Conservation (phyloP, 2,888 invertebrate species). For the Xestia ashworthii region DNA sequence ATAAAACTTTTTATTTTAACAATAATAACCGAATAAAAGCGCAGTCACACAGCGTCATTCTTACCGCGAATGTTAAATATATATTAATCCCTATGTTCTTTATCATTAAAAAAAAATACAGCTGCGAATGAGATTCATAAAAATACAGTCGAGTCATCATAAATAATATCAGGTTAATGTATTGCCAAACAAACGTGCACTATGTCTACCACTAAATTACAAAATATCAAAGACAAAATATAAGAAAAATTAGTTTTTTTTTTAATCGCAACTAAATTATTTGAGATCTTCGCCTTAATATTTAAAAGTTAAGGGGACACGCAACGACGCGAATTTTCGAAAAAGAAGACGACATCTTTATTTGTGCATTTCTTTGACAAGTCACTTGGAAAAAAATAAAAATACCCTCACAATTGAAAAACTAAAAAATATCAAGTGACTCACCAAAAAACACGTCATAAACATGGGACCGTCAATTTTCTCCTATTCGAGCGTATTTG, state of each 20-base stretch:
- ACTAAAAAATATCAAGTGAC: slow-evolving; percentile 32
- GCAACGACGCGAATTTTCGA: slow-evolving; percentile 59
- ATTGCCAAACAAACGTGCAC: slow-evolving; percentile 87
- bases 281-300: slow-evolving; percentile 88
- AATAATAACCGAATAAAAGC: slow-evolving; percentile 36
- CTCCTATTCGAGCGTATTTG: slow-evolving; percentile 56
- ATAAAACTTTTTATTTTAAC: slow-evolving; percentile 34
- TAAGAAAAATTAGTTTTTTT: slow-evolving; percentile 67
- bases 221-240: slow-evolving; percentile 79
- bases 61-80: slow-evolving; percentile 58
- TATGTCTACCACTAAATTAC: slow-evolving; percentile 79
- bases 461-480: slow-evolving; percentile 54
- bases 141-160: slow-evolving; percentile 73
- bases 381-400: slow-evolving; percentile 48
- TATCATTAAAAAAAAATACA: slow-evolving; percentile 73
- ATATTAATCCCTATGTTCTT: slow-evolving; percentile 66
- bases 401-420: slow-evolving; percentile 49
- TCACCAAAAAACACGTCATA: slow-evolving; percentile 45
- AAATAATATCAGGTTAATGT: slow-evolving; percentile 72
- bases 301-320: slow-evolving; percentile 70
- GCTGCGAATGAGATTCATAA: slow-evolving; percentile 80
- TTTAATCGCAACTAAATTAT: slow-evolving; percentile 84
- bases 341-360: slow-evolving; percentile 54
- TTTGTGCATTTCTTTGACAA: slow-evolving; percentile 36
- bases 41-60: slow-evolving; percentile 71